A percentile compares a stretch with the other conserved stretches of the same genome.
Conservation (phyloP, 2,797 vertebrate species). For the Alosa sapidissima region DNA sequence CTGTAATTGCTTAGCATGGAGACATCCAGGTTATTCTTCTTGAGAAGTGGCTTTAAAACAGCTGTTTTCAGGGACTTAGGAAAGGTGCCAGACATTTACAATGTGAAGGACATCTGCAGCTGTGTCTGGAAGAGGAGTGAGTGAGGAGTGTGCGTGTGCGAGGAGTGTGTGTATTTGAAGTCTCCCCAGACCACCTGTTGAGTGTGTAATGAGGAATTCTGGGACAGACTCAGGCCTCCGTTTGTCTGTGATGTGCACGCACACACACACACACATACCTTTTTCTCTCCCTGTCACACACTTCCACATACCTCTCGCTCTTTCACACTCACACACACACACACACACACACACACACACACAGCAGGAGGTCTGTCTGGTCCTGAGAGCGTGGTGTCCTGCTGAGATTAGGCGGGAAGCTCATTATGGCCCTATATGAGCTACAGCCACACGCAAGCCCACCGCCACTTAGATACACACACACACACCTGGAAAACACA, state of each 20-base stretch:
- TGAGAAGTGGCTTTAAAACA: no score
- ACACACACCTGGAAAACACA: background rate
- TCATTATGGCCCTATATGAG: constrained; percentile 81
- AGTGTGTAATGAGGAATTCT: constrained; percentile 8
- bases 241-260: background rate
- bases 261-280: constrained; percentile 24
- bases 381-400: background rate
- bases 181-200: background rate
- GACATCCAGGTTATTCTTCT: no score
- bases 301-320: constrained; percentile 49
- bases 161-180: background rate
- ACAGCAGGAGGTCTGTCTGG: background rate
- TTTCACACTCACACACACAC: no score
- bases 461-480: constrained; percentile 75
- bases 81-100: no score
- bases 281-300: constrained; percentile 38
- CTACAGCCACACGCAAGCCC: constrained; percentile 83
- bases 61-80: no score
- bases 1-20: no score
- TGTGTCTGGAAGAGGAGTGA: background rate
- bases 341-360: constrained; percentile 5
- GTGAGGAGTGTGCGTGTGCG: background rate
- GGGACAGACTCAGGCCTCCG: constrained; percentile 4
- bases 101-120: no score
- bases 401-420: constrained; percentile 65